A percentile compares a stretch with the other conserved stretches of the same genome.
Conservation (phyloP, 2,888 invertebrate species). For the Cataglyphis cursor region DNA sequence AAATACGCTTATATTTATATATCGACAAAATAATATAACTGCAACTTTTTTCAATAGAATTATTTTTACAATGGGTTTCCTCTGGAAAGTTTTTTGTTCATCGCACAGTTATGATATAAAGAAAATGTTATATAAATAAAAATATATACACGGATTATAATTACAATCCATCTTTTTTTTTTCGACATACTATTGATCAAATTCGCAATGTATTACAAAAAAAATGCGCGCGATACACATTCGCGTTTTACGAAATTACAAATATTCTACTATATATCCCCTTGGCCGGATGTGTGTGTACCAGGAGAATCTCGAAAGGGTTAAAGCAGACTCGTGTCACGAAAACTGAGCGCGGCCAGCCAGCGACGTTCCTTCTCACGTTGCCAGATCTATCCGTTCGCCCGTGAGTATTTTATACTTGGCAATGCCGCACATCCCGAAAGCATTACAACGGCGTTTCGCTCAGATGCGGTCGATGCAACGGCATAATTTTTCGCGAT, state of each 20-base stretch:
- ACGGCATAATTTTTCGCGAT: slow-evolving; percentile 33
- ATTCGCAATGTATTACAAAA: not conserved
- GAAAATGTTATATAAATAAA: not conserved
- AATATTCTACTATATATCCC: not conserved
- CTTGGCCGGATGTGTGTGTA: not conserved
- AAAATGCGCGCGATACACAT: not conserved
- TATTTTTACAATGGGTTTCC: not conserved
- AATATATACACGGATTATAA: not conserved
- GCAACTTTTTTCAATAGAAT: slow-evolving; percentile 35
- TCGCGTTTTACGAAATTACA: not conserved
- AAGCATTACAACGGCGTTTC: slow-evolving; percentile 44
- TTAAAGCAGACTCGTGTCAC: slow-evolving; percentile 30
- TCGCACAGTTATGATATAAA: not conserved
- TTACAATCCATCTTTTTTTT: not conserved
- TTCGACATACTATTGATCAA: not conserved
- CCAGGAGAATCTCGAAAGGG: slow-evolving; percentile 29
- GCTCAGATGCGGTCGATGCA: slow-evolving; percentile 7
- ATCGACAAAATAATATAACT: not conserved
- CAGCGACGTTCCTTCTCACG: slow-evolving; percentile 32
- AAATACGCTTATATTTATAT: not conserved
- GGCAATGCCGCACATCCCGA: slow-evolving; percentile 30
- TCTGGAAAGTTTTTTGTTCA: slow-evolving; percentile 5
- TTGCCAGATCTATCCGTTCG: slow-evolving; percentile 37
- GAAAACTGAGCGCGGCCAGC: slow-evolving; percentile 34
- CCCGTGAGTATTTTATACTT: slow-evolving; percentile 3